These are phyloP conservation scores for Unio pictorum DNA, from an alignment of 2,888 invertebrate species.

Conservation along the genomic window DNA sequence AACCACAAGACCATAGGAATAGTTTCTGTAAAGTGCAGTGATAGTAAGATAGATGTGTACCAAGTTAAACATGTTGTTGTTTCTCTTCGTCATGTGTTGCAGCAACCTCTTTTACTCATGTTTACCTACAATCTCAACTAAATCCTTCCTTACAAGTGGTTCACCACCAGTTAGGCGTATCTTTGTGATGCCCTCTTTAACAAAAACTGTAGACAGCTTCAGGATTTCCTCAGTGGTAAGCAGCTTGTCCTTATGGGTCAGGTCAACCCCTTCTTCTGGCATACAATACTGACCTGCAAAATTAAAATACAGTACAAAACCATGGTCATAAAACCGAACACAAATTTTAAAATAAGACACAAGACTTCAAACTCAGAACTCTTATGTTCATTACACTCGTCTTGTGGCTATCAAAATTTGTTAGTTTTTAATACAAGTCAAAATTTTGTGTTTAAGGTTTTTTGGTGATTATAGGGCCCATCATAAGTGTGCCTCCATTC, in stretches of 20 bases:
- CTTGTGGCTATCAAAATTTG: not conserved
- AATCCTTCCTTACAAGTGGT: slow-evolving; percentile 91
- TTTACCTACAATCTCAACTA: slow-evolving; percentile 82
- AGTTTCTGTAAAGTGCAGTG: too few species aligned
- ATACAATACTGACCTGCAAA: slow-evolving; percentile 93
- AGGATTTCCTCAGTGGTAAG: slow-evolving; percentile 87
- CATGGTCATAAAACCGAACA: not conserved
- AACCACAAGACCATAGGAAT: too few species aligned
- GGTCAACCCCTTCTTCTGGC: slow-evolving; percentile 93
- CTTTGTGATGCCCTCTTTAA: slow-evolving; percentile 90
- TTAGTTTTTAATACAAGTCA: too few species aligned
- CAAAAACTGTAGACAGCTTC: slow-evolving; percentile 85
- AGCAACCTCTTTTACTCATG: not conserved
- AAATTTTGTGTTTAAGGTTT: too few species aligned
- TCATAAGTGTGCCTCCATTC: too few species aligned
- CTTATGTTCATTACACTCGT: not conserved
- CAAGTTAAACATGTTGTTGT: too few species aligned
- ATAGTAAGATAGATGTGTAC: too few species aligned
- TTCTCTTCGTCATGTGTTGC: too few species aligned
- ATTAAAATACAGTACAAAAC: not conserved
- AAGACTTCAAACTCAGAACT: not conserved
- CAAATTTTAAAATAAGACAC: not conserved
- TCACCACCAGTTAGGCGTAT: slow-evolving; percentile 97
- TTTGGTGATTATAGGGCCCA: too few species aligned
- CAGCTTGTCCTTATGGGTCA: slow-evolving; percentile 84